Evolutionary conservation across 2,113 vertebrate genomes (phyloP), one percentile per base, ranked within the genome.

Genomic region (Tyto alba): DNA sequence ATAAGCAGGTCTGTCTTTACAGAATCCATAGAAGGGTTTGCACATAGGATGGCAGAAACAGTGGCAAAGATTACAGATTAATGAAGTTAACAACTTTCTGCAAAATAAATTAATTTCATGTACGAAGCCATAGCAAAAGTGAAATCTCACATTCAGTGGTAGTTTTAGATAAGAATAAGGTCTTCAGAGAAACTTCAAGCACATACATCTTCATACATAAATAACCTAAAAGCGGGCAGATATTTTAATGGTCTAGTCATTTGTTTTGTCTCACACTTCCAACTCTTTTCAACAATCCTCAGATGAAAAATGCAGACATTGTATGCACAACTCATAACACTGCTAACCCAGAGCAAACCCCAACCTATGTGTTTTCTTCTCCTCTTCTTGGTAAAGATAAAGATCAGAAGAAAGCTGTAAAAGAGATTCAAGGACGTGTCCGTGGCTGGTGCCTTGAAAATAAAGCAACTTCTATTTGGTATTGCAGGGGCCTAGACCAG

Each of bases 371-470:
- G 13, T 87, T 81, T 86, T 63, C 30, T 71, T 23, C 30, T 71
- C 50, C 66, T 69, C 29, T 12, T 59, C 38, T 60, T 16, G 32
- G 36, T 38, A 63, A 81, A 57, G 67, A 71, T 3, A 79, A 32
- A 87, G 53, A 62, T 29, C 19, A 34, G 60, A 89, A 75, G 77
- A 67, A 82, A 69, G 32, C 10, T 41, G 11, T 40, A 48, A 45
- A 71, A 63, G 4, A 88, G 38, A 67, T 53, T 68, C 34, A 66
- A 45, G 48, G 25, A 48, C 25, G 9, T 0, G 0, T 36, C 0
- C 0, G 1, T 10, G 25, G 15, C 32, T 88, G 71, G 18, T 79
- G 76, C 43, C 43, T 36, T 53, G 64, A 91, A 78, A 94, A 36
- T 36, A 93, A 88, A 86, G 29, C 29, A 66, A 36, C 45, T 73